Evolutionary conservation across 2,797 vertebrate species (phyloP).

Genomic region (Catamblyrhynchus diadema): DNA sequence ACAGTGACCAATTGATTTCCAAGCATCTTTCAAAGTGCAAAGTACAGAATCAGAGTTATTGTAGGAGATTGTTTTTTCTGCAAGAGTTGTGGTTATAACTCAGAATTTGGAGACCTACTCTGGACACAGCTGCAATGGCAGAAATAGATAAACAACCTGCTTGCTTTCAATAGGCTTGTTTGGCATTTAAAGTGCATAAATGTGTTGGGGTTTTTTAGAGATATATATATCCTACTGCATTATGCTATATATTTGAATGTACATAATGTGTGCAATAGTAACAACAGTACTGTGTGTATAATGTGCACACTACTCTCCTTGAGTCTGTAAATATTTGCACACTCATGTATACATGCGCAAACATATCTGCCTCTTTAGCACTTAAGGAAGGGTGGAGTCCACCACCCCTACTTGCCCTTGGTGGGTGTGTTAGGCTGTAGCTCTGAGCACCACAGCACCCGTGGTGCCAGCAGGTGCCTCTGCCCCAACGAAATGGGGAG

Average conservation of each 20-base stretch:
- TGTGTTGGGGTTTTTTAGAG: fast-evolving
- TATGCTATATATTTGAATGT: neutral
- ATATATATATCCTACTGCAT: neutral
- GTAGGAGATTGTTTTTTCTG: neutral
- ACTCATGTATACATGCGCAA: neutral
- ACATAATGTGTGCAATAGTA: neutral
- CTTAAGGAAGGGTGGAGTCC: neutral
- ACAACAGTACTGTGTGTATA: neutral
- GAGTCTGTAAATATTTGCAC: neutral
- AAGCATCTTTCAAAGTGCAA: neutral
- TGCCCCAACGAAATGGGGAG: neutral
- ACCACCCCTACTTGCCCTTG: neutral
- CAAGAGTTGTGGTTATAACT: neutral
- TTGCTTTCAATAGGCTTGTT: neutral
- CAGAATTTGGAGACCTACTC: neutral
- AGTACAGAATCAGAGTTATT: neutral
- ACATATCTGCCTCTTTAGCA: neutral
- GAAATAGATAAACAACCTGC: neutral
- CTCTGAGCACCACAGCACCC: neutral
- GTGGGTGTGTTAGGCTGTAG: neutral
- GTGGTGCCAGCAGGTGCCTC: fast-evolving
- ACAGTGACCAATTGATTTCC: neutral
- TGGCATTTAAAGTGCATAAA: neutral
- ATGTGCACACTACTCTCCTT: neutral
- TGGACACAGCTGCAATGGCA: neutral